Base-by-base conservation (phyloP, 2,888 invertebrate genomes). In the Machimus rusticus region DNA sequence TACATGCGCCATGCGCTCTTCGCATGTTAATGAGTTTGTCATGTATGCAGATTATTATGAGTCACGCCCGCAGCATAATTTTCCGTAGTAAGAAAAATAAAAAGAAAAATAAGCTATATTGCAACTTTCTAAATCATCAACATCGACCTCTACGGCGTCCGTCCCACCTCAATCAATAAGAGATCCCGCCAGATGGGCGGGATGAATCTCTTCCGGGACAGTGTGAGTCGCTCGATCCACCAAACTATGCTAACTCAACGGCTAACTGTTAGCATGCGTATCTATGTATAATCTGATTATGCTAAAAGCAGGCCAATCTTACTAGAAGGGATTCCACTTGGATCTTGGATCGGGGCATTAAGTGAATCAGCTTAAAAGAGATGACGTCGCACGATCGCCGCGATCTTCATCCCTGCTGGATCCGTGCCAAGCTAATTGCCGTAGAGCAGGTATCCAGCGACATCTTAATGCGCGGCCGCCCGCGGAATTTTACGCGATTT, bases 341-440 rank as follows among this genome's bases (percentile, higher is more conserved):
- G 39, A 77, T 55, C 8, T 19, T 19, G 43, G 43, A 46, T 16
- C 43, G 12, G 23, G 5, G 23, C 43, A 43, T 9, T 78, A n/a
- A 39, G 23, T 78, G 37, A 76, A n/a, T 76, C 76, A 76, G 37
- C 37, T 31, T 74, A 23, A n/a, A 39, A 39, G 39, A 66, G 28
- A 28, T 76, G 76, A 34, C 76, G 76, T 34, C 34, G 34, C 31
- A 19, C 37, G 28, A 19, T 37, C 19, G 16, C 12, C 34, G 66
- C n/a, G 16, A 74, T 74, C 74, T 77, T 39, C 77, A 39, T 37
- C 37, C 34, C 39, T 19, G 39, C 43, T 78, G 78, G 78, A 78
- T 78, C 43, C 37, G 78, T 78, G 78, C 78, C 78, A 78, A 78
- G 23, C 37, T 78, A 78, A 78, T 78, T 78, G 78, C 78, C 19